phyloP scores from a whole-genome alignment of 2,113 vertebrate species.

The Vimba vimba region DNA sequence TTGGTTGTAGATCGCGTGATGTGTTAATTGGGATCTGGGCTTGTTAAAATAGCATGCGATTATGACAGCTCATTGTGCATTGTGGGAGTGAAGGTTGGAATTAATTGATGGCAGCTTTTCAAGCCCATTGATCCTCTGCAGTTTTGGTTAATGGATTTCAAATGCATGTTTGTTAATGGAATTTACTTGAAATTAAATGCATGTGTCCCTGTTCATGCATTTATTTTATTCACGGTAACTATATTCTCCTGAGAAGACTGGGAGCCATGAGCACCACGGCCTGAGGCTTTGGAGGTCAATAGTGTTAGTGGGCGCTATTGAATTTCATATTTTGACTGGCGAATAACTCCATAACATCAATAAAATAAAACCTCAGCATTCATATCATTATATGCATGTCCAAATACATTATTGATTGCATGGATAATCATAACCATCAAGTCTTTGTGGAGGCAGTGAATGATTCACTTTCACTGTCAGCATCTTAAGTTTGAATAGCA shows the following conservation, averaged over 20 bases:
- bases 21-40: neutral
- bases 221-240: neutral
- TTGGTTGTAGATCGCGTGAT: neutral
- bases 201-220: neutral
- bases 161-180: neutral
- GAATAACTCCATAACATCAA: neutral
- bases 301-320: too few relatives aligned
- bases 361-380: neutral
- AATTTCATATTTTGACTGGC: neutral
- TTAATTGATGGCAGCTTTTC: neutral
- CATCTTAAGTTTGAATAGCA: constrained; percentile 26
- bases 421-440: neutral
- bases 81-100: neutral
- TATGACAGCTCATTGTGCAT: neutral
- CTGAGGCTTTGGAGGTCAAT: neutral
- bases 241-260: neutral
- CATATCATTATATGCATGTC: neutral
- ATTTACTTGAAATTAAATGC: neutral
- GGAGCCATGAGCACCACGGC: neutral
- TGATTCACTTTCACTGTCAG: constrained; percentile 42
- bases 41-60: neutral
- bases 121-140: neutral
- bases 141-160: neutral
- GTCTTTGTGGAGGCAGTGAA: constrained; percentile 2
- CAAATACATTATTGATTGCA: neutral